phyloP scores from a whole-genome alignment of 2,888 invertebrate species.

The Euzetes globulus region DNA sequence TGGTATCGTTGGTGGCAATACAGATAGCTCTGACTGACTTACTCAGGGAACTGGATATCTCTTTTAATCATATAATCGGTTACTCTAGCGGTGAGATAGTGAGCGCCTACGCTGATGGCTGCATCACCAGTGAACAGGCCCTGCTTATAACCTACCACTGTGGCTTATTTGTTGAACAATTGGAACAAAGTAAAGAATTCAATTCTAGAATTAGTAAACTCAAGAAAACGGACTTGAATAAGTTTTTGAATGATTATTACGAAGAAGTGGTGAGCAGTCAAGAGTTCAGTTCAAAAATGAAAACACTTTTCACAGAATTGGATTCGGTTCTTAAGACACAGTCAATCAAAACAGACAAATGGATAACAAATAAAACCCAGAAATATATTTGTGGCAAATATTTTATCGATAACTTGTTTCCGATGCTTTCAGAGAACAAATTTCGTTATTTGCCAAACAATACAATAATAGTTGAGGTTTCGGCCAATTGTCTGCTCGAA shows the following conservation, averaged over 20 bases:
- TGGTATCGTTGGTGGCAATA: slow-evolving; percentile 52
- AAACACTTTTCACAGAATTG: background rate
- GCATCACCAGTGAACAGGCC: slow-evolving; percentile 51
- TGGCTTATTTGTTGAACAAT: slow-evolving; percentile 50
- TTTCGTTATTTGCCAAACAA: slow-evolving; percentile 83
- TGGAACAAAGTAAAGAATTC: slow-evolving; percentile 40
- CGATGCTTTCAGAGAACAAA: slow-evolving; percentile 80
- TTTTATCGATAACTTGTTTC: slow-evolving; percentile 88
- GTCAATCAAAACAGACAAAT: background rate
- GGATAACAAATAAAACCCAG: slow-evolving; percentile 13
- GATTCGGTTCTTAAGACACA: background rate
- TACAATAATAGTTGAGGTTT: slow-evolving; percentile 83
- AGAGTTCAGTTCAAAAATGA: background rate
- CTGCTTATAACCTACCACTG: slow-evolving; percentile 52
- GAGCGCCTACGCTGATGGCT: slow-evolving; percentile 53
- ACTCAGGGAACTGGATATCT: slow-evolving; percentile 47
- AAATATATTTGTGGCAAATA: slow-evolving; percentile 52
- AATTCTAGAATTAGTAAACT: slow-evolving; percentile 32
- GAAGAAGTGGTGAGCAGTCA: background rate
- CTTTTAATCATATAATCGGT: slow-evolving; percentile 50
- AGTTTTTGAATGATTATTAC: background rate
- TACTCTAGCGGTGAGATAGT: slow-evolving; percentile 50
- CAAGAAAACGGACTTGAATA: background rate
- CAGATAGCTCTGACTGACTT: slow-evolving; percentile 53
- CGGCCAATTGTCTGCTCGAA: slow-evolving; percentile 87